Base-by-base conservation (phyloP, 2,888 invertebrate species). In the Bedellia somnulentella region DNA sequence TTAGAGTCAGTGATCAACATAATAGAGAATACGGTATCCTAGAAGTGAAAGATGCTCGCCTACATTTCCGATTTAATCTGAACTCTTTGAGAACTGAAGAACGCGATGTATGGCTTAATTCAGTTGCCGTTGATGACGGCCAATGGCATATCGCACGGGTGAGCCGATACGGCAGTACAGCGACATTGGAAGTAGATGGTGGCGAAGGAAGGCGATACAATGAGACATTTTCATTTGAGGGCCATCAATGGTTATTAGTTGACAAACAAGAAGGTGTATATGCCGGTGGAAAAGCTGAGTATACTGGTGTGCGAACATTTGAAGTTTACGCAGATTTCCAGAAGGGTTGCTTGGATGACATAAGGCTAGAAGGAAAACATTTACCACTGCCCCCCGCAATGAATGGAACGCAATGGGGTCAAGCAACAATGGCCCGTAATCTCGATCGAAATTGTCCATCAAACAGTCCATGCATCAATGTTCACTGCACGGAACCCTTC, bases 61-160 rank as follows among this genome's bases (percentile, higher is more conserved):
- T 96, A 32, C 89, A 92, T 52, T 94, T 95, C 77, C 83, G 92
- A 38, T 97, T 89, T 60, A 96, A 97, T 62, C 76, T 97, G 30
- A 96, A 96, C 59, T 93, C 91, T 11, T 67, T 93, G 38, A 80
- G 92, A 38, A 93, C 93, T 4, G 93, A 94, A 57, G 93, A 94
- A 57, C 85, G 85, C 37, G 90, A 91, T 50, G 86, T 97, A 44
- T 91, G 92, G 90, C 71, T 95, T 29, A 89, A 89, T 43, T 87
- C 91, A 4, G 87, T 95, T 15, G 83, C 89, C 1, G 94, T 96
- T 2, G 93, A 94, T 50, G 93, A 96, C 56, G 97, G 97, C 1
- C 93, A 94, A 49, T 97, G 97, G 97, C 97, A 98, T 56, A 91
- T 91, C 31, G 93, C 93, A 4, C 83, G 89, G 41, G 90, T 96